A percentile compares a stretch with the other conserved stretches of the same genome.
Evolutionary conservation across 2,797 vertebrate species (phyloP).

Genomic region (Chloroceryle inda): DNA sequence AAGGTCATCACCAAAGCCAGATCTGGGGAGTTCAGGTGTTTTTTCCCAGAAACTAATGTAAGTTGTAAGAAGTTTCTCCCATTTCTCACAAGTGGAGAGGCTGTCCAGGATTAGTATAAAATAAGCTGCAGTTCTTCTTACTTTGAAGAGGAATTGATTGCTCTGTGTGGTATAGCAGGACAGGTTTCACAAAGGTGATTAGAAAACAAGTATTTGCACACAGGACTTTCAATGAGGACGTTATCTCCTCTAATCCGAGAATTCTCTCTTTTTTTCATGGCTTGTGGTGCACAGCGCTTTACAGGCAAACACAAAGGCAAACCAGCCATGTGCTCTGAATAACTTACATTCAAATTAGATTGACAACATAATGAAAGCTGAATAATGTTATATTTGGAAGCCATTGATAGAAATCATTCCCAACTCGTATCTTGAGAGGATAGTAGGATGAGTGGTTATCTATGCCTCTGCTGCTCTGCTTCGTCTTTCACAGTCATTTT

Average conservation of each 20-base stretch:
- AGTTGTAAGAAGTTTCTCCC: neutral
- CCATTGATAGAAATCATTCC: constrained; percentile 62
- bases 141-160: constrained; percentile 10
- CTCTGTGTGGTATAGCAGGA: neutral
- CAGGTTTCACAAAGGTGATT: constrained; percentile 37
- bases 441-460: constrained; percentile 56
- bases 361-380: constrained; percentile 64
- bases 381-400: constrained; percentile 64
- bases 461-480: constrained; percentile 34
- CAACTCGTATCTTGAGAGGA: constrained; percentile 26
- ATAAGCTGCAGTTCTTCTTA: neutral
- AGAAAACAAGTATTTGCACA: constrained; percentile 29
- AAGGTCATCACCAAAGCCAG: constrained; percentile 11
- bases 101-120: neutral
- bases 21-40: neutral
- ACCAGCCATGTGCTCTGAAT: constrained; percentile 11
- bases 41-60: neutral
- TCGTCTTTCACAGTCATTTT: constrained; percentile 59
- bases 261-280: neutral
- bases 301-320: constrained; percentile 52
- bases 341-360: constrained; percentile 62
- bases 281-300: neutral
- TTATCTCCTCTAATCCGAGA: constrained; percentile 22
- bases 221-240: neutral
- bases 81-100: neutral